phyloP scores from a whole-genome alignment of 2,888 invertebrate species.

The Cerastis rubricosa region DNA sequence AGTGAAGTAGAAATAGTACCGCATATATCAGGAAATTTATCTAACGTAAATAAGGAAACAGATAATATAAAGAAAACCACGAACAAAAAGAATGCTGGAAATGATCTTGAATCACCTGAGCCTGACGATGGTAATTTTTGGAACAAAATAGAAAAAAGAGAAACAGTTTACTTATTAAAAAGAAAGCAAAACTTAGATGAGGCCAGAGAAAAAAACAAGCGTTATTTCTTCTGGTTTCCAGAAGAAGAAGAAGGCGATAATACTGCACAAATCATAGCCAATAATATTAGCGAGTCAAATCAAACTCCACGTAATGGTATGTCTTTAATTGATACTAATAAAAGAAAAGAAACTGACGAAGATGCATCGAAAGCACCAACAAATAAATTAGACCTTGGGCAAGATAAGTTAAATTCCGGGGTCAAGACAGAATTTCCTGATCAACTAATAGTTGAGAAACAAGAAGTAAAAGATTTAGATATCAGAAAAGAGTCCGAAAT shows the following conservation, averaged over 20 bases:
- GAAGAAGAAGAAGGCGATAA: conserved; percentile 73
- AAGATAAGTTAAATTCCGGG: conserved; percentile 2
- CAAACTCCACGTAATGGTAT: background rate
- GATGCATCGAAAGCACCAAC: background rate
- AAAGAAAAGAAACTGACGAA: background rate
- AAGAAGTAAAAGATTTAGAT: background rate
- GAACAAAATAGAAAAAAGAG: conserved; percentile 92
- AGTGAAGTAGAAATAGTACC: conserved; percentile 75
- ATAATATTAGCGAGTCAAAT: conserved; percentile 16
- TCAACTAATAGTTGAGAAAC: conserved; percentile 8
- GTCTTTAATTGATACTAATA: conserved; percentile 3
- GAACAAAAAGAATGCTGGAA: conserved; percentile 67
- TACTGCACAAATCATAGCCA: conserved; percentile 16
- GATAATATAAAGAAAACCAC: conserved; percentile 70
- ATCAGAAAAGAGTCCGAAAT: background rate
- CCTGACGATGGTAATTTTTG: conserved; percentile 91
- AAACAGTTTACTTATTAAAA: conserved; percentile 91
- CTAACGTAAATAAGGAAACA: conserved; percentile 65
- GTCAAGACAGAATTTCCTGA: background rate
- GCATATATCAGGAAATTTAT: conserved; percentile 53
- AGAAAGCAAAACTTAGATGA: conserved; percentile 89
- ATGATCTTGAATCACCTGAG: conserved; percentile 79
- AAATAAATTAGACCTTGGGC: background rate
- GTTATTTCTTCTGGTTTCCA: conserved; percentile 83
- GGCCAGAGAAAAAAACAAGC: conserved; percentile 80